These are phyloP conservation scores for Myxocyprinus asiaticus DNA, from an alignment of 2,113 vertebrate species.

Conservation along the genomic window DNA sequence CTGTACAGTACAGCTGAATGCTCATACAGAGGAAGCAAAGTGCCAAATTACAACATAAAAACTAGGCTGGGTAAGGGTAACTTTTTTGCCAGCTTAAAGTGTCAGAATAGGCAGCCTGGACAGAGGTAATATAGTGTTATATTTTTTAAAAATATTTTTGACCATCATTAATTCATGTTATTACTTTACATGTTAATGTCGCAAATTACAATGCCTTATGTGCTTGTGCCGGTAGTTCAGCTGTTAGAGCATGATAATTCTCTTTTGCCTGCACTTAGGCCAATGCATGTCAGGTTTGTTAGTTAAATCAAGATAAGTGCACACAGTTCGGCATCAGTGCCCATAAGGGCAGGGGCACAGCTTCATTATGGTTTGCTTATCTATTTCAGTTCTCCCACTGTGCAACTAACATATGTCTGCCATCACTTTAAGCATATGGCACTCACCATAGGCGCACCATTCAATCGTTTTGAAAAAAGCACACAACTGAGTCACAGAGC, in stretches of 20 bases:
- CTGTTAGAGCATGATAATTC: background rate
- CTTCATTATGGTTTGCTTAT: too few species aligned
- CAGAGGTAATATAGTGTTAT: background rate
- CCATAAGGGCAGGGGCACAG: too few species aligned
- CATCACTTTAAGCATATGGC: too few species aligned
- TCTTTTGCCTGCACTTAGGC: background rate
- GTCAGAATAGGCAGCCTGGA: background rate
- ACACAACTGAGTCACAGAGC: too few species aligned
- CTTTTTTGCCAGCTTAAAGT: background rate
- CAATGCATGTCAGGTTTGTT: background rate
- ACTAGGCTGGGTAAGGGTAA: background rate
- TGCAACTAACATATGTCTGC: too few species aligned
- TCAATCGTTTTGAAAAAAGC: too few species aligned
- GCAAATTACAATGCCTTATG: background rate
- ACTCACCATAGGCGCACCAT: too few species aligned
- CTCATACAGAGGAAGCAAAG: background rate
- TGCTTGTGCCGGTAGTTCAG: background rate
- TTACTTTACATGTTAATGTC: background rate
- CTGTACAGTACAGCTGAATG: conserved; percentile 3
- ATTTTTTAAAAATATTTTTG: background rate
- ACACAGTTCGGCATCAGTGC: too few species aligned
- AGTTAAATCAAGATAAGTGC: too few species aligned
- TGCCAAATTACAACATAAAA: background rate
- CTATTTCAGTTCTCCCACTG: too few species aligned
- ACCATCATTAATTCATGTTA: background rate